Evolutionary conservation across 2,797 vertebrate genomes (phyloP).

Genomic region (Phataginus tricuspis): DNA sequence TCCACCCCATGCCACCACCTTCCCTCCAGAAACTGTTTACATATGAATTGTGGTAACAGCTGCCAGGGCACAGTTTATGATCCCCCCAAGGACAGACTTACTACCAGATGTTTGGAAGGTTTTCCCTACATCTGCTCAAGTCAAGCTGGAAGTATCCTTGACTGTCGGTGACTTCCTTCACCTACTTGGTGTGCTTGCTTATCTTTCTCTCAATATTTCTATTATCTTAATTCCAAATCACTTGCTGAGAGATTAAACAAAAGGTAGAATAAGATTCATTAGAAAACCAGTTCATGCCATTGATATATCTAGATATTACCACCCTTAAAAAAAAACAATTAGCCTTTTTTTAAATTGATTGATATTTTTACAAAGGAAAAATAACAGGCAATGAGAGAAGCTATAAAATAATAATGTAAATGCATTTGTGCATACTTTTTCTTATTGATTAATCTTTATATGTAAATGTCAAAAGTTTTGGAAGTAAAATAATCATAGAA

Average conservation of each 20-base stretch:
- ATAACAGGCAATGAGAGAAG: neutral
- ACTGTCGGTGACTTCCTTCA: neutral
- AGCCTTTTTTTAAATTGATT: neutral
- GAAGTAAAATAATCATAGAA: conserved; percentile 11
- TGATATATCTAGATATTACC: neutral
- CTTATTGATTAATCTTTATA: neutral
- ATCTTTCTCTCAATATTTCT: neutral
- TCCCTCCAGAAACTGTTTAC: neutral
- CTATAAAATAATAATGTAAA: neutral
- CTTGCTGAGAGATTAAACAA: neutral
- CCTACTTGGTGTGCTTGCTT: neutral
- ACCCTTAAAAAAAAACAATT: neutral
- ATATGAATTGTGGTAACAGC: neutral
- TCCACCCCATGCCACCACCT: neutral
- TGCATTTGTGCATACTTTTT: neutral
- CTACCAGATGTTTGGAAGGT: neutral
- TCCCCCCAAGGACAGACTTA: no score
- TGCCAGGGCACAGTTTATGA: neutral
- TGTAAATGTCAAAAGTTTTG: neutral
- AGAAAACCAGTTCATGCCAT: neutral
- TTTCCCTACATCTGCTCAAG: neutral
- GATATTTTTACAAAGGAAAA: neutral
- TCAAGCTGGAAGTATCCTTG: neutral
- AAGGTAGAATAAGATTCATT: neutral
- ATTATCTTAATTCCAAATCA: neutral